These are phyloP conservation scores for Zygogramma bicolorata DNA, from an alignment of 2,888 invertebrate genomes.

Conservation along the genomic window DNA sequence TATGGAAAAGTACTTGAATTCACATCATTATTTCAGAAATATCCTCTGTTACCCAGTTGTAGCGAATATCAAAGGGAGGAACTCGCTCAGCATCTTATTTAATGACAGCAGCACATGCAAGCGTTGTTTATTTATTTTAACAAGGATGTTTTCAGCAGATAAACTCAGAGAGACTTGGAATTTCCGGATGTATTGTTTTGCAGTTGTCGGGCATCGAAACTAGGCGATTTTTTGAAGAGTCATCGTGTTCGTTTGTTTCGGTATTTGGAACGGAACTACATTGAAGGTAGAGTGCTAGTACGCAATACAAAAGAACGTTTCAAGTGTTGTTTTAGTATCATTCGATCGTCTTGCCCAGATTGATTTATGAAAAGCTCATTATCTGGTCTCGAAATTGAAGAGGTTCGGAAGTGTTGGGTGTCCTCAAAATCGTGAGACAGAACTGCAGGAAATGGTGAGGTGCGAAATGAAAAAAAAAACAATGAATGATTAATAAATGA, in stretches of 20 bases:
- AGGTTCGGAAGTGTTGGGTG: too few species aligned
- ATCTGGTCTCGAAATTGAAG: too few species aligned
- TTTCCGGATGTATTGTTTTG: neutral
- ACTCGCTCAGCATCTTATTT: neutral
- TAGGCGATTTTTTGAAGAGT: neutral
- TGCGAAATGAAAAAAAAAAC: too few species aligned
- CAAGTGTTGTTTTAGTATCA: too few species aligned
- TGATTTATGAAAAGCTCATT: too few species aligned
- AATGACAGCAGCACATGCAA: neutral
- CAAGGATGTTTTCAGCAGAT: neutral
- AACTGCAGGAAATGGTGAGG: too few species aligned
- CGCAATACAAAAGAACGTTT: too few species aligned
- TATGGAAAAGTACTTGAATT: neutral
- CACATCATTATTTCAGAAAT: neutral
- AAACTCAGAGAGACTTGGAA: neutral
- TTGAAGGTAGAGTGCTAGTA: too few species aligned
- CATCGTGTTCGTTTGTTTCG: neutral
- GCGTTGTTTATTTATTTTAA: neutral
- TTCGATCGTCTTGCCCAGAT: too few species aligned
- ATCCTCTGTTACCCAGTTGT: neutral
- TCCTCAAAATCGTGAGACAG: too few species aligned
- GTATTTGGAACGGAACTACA: neutral
- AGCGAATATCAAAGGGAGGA: neutral
- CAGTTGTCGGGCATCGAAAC: neutral
- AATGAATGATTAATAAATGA: too few species aligned